Base-by-base conservation (phyloP, 2,888 invertebrate genomes). In the Pterobdella sp. region DNA sequence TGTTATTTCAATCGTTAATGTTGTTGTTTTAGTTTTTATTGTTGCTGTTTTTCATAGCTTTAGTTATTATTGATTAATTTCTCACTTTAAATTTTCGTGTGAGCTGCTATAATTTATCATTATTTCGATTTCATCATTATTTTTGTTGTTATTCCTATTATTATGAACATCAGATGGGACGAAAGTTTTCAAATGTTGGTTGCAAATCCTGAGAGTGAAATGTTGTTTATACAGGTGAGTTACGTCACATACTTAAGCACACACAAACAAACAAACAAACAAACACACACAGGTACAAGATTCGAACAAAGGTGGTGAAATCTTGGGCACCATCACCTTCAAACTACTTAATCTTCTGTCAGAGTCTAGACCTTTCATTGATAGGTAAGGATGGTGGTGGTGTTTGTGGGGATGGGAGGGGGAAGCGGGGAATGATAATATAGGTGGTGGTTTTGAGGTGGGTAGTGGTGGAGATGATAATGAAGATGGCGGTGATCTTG, bases 171-270 rank as follows among this genome's bases (percentile, higher is more conserved):
- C 42, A 42, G 94, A 71, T 98, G 91, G 89, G 95, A 97, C 85
- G 90, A 93, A 82, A 93, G 93, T 3, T 94, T 94, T 84, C 90
- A 92, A 1, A 95, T 95, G 86, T 88, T 96, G 52, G 90, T 96
- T 1, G 88, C 89, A 78, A 93, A 96, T 86, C 94, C 95, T 0
- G 91, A 93, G 82, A 90, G 91, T 36, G 93, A 95, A 81, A 88
- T 89, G 22, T 82, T 97, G 31, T 90, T 91, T 78, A 85, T 96
- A 37, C 91, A 91, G 87, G 90, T 93, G 76, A 78, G 7, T 26
- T n/a, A 18, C 26, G 4, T 31, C 52, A 49, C n/a, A 14, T 14
- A 49, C 14, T 18, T 49, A 14, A 49, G 14, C 52, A 49, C n/a
- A 14, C 52, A 14, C 52, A 14, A 14, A 14, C 14, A 49, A 14